Conservation (phyloP, 2,888 invertebrate genomes). For the Cylloceria caligata region DNA sequence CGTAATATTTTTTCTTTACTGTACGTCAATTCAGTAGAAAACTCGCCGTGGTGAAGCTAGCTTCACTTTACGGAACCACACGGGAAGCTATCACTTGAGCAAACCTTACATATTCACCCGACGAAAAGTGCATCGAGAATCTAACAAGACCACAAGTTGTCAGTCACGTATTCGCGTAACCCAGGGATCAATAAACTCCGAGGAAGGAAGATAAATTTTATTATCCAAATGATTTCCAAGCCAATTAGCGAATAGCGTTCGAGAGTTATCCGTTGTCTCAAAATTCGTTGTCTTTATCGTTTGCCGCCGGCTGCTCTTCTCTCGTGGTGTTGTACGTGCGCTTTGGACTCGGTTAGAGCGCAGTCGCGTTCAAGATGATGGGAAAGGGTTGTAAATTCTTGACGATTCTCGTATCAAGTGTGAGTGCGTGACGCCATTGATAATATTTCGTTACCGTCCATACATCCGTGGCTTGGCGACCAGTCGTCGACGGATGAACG, state of each 20-base stretch:
- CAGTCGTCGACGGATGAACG: constrained; percentile 26
- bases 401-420: constrained; percentile 56
- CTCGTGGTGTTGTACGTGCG: not conserved
- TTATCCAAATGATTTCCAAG: constrained; percentile 18
- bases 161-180: constrained; percentile 65
- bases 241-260: not conserved
- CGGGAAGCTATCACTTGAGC: not conserved
- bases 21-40: not conserved
- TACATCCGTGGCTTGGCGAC: constrained; percentile 17
- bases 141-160: constrained; percentile 56
- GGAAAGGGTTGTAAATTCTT: constrained; percentile 60
- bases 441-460: constrained; percentile 54
- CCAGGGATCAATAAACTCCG: constrained; percentile 74
- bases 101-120: not conserved
- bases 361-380: constrained; percentile 49
- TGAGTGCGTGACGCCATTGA: constrained; percentile 63
- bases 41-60: no score
- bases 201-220: no score
- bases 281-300: no score
- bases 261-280: no score
- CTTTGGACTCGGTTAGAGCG: constrained; percentile 21
- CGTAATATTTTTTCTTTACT: no score
- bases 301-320: not conserved
- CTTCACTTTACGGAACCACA: not conserved
- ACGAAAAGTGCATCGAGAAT: not conserved